Percentiles rank a stretch among this genome's conserved stretches.
These are phyloP conservation scores for Thamnophis sirtalis DNA, from an alignment of 2,113 vertebrate species.

Conservation along the genomic window DNA sequence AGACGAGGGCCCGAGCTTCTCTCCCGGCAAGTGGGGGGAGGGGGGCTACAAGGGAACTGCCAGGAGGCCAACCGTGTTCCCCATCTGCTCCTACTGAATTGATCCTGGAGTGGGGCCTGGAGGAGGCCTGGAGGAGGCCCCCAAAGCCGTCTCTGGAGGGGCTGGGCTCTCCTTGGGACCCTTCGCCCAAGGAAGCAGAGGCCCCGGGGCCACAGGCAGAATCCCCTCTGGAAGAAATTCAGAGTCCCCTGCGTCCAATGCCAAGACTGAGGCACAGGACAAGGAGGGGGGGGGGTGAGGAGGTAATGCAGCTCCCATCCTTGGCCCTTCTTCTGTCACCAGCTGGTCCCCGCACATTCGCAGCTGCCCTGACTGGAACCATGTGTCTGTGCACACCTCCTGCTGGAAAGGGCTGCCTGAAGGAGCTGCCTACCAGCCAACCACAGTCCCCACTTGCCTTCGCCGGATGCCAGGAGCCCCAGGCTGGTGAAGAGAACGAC, in stretches of 20 bases:
- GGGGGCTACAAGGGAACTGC: no score
- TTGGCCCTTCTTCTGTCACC: neutral
- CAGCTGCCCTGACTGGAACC: neutral
- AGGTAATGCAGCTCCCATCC: neutral
- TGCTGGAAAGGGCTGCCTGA: neutral
- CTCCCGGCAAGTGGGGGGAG: neutral
- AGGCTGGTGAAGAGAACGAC: neutral
- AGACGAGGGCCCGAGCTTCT: neutral
- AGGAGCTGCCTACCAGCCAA: neutral
- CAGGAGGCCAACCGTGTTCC: neutral
- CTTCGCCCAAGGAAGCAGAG: neutral
- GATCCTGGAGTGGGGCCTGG: neutral
- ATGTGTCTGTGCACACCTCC: neutral
- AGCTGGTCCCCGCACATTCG: neutral
- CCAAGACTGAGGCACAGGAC: neutral
- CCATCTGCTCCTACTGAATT: neutral
- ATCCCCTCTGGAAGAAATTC: no score
- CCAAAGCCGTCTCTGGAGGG: neutral
- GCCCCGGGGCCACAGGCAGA: fast-evolving
- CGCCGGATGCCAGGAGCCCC: neutral
- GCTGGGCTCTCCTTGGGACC: neutral
- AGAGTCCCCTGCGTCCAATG: neutral
- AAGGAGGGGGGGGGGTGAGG: neutral
- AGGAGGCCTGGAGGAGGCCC: no score
- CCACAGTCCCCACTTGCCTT: neutral